Percentiles rank a stretch among this genome's conserved stretches.
Evolutionary conservation across 2,888 invertebrate genomes (phyloP).

Genomic region (Drosophila villosipedis): DNA sequence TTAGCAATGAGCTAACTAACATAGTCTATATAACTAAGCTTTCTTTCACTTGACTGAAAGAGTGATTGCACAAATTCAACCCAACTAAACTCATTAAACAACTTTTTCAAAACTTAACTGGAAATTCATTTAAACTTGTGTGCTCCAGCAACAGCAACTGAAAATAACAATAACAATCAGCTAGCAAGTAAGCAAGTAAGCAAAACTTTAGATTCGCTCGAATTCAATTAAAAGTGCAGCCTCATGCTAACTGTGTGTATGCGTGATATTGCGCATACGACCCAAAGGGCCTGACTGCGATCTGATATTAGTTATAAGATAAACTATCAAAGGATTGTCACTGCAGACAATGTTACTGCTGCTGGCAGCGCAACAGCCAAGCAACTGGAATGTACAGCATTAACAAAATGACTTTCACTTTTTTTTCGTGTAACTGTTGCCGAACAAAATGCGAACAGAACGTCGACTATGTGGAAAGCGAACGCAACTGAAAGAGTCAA

Average conservation of each 20-base stretch:
- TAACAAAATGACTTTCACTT: constrained; percentile 74
- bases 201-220: constrained; percentile 69
- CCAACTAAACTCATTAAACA: constrained; percentile 64
- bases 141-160: constrained; percentile 12
- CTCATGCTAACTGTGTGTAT: constrained; percentile 61
- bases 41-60: constrained; percentile 6
- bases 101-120: constrained; percentile 58
- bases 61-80: constrained; percentile 53
- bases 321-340: constrained; percentile 51
- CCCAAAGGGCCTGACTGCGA: constrained; percentile 40
- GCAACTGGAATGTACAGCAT: constrained; percentile 47
- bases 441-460: constrained; percentile 32
- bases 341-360: constrained; percentile 33
- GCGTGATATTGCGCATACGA: constrained; percentile 75
- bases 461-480: constrained; percentile 34
- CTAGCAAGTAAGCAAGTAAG: constrained; percentile 12
- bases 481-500: constrained; percentile 17
- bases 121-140: constrained; percentile 74
- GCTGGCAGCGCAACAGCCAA: constrained; percentile 2
- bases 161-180: constrained; percentile 14
- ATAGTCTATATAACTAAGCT: neutral
- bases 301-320: constrained; percentile 43
- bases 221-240: constrained; percentile 74
- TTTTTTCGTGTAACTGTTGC: constrained; percentile 23
- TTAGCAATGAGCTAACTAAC: neutral